Evolutionary conservation across 2,888 invertebrate species (phyloP).

Genomic region (Formica aserva): DNA sequence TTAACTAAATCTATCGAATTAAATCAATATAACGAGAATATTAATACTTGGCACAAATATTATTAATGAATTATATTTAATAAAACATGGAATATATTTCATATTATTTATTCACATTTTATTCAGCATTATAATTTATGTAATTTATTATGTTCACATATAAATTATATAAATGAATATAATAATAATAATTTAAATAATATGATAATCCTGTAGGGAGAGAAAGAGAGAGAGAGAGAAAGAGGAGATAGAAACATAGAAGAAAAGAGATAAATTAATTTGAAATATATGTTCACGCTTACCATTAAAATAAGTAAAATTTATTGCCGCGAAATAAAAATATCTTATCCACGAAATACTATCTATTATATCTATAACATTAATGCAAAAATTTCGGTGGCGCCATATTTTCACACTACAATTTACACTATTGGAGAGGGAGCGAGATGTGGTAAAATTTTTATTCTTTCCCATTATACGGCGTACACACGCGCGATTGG

Average conservation of each 20-base stretch:
- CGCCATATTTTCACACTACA: background rate
- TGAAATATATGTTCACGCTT: background rate
- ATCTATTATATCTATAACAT: background rate
- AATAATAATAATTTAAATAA: background rate
- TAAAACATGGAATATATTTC: background rate
- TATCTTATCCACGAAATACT: background rate
- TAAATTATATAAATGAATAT: background rate
- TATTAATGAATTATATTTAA: background rate
- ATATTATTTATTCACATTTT: background rate
- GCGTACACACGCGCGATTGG: background rate
- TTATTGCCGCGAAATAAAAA: background rate
- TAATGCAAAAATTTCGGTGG: background rate
- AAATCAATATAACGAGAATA: background rate
- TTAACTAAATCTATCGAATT: background rate
- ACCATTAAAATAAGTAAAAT: background rate
- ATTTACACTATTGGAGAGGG: background rate
- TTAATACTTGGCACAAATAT: background rate
- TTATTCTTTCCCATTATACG: background rate
- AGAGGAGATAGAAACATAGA: background rate
- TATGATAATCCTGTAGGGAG: background rate
- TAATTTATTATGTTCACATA: background rate
- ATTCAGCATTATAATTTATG: background rate
- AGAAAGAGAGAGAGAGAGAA: background rate
- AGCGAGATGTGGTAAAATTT: constrained; percentile 1
- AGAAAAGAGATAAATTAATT: background rate